Conservation (phyloP, 2,797 vertebrate species). For the Echiichthys vipera region DNA sequence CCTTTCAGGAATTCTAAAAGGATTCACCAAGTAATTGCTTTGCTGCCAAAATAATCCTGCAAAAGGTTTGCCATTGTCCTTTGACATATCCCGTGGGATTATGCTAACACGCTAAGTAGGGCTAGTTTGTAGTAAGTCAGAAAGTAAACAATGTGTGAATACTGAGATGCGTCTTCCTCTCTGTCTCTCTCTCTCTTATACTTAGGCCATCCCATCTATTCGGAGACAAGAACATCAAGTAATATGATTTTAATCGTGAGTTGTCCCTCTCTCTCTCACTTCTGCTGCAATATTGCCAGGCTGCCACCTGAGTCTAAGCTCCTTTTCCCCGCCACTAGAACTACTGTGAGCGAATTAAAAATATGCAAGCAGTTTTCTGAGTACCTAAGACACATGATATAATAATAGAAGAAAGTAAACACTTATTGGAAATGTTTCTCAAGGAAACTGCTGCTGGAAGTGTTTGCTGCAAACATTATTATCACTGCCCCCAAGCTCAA, state of each 20-base stretch:
- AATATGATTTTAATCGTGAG: slow-evolving; percentile 47
- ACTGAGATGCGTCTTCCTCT: slow-evolving; percentile 4
- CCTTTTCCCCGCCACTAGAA: slow-evolving; percentile 29
- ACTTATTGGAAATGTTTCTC: slow-evolving; percentile 42
- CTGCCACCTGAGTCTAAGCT: slow-evolving; percentile 47
- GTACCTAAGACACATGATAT: slow-evolving; percentile 7
- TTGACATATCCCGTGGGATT: slow-evolving; percentile 25
- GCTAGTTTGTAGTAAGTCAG: slow-evolving; percentile 5
- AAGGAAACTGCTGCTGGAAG: slow-evolving; percentile 42
- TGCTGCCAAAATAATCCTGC: slow-evolving; percentile 15
- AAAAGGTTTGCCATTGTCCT: slow-evolving; percentile 15
- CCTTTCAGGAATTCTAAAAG: neutral
- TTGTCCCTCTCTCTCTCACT: slow-evolving; percentile 37
- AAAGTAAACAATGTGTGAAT: slow-evolving; percentile 12
- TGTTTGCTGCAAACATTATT: slow-evolving; percentile 42
- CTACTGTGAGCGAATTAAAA: slow-evolving; percentile 19
- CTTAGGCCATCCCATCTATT: slow-evolving; percentile 5
- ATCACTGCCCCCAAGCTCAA: slow-evolving; percentile 27
- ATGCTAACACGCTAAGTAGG: neutral
- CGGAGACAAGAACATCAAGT: slow-evolving; percentile 22
- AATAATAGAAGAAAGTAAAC: slow-evolving; percentile 42
- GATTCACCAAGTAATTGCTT: slow-evolving; percentile 22
- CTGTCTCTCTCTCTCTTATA: slow-evolving; percentile 2
- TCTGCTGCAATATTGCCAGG: slow-evolving; percentile 33
- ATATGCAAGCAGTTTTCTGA: slow-evolving; percentile 55